Percentiles rank a stretch among this genome's conserved stretches.
These are phyloP conservation scores for Phrixothrix hirtus DNA, from an alignment of 2,888 invertebrate genomes.

Conservation along the genomic window DNA sequence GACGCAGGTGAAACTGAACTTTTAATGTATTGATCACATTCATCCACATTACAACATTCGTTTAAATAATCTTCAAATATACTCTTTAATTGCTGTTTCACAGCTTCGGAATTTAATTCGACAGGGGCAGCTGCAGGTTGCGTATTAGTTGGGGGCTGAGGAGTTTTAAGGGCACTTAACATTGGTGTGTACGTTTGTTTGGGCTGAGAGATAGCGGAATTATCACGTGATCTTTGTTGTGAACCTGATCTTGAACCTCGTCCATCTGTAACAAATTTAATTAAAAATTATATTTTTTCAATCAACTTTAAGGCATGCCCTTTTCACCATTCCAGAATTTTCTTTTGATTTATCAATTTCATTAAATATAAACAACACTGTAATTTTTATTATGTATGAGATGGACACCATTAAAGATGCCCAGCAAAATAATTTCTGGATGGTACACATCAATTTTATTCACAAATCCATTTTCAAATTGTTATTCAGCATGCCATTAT, in stretches of 20 bases:
- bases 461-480: too few species aligned
- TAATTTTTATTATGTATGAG: too few species aligned
- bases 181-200: conserved; percentile 21
- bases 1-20: too few species aligned
- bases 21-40: too few species aligned
- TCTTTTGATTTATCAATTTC: too few species aligned
- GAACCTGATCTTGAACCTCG: conserved; percentile 63
- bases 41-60: too few species aligned
- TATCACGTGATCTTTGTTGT: conserved; percentile 60
- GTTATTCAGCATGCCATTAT: too few species aligned
- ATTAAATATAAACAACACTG: too few species aligned
- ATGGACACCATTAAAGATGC: too few species aligned
- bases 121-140: conserved; percentile 13
- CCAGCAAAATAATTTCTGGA: too few species aligned
- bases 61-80: too few species aligned
- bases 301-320: not conserved
- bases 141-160: conserved; percentile 10
- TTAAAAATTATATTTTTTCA: conserved; percentile 2
- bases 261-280: conserved; percentile 50
- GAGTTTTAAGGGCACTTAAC: conserved; percentile 1
- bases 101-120: conserved; percentile 37
- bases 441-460: too few species aligned
- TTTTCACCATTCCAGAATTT: not conserved
- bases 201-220: conserved; percentile 36
- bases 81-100: conserved; percentile 46